Evolutionary conservation across 2,888 invertebrate species (phyloP).

Genomic region (Cynaeus angustus): DNA sequence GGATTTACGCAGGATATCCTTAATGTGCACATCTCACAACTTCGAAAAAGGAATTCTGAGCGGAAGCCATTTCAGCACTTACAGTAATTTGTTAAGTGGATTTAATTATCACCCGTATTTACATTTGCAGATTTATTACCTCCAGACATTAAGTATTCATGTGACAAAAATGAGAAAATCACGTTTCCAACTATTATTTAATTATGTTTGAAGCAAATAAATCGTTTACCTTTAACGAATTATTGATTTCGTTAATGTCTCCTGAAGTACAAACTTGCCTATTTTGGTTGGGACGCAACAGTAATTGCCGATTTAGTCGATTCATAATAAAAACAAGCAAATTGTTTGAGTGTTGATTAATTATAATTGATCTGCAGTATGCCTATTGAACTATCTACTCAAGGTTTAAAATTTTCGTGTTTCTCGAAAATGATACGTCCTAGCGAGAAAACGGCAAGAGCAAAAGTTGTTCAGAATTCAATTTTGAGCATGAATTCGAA

Average conservation of each 20-base stretch:
- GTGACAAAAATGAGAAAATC: conserved; percentile 1
- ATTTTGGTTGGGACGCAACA: not conserved
- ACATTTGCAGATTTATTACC: conserved; percentile 2
- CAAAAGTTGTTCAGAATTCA: no score
- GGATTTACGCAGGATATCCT: not conserved
- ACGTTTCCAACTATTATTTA: conserved; percentile 10
- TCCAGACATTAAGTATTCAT: conserved; percentile 1
- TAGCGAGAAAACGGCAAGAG: no score
- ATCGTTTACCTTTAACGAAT: conserved; percentile 25
- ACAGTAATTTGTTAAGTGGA: conserved; percentile 1
- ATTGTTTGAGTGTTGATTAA: conserved; percentile 10
- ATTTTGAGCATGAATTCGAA: no score
- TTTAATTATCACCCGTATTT: conserved; percentile 2
- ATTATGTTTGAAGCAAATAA: conserved; percentile 26
- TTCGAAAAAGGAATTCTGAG: conserved; percentile 2
- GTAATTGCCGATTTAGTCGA: conserved; percentile 6
- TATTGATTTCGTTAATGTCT: conserved; percentile 6
- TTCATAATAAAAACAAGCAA: not conserved
- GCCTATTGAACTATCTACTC: no score
- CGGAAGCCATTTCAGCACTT: conserved; percentile 11
- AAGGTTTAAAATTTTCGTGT: no score
- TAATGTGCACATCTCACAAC: not conserved
- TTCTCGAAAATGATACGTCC: no score
- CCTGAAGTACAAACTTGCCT: not conserved
- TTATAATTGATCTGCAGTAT: no score